phyloP scores from a whole-genome alignment of 2,888 invertebrate genomes.

The Erebia ligea region DNA sequence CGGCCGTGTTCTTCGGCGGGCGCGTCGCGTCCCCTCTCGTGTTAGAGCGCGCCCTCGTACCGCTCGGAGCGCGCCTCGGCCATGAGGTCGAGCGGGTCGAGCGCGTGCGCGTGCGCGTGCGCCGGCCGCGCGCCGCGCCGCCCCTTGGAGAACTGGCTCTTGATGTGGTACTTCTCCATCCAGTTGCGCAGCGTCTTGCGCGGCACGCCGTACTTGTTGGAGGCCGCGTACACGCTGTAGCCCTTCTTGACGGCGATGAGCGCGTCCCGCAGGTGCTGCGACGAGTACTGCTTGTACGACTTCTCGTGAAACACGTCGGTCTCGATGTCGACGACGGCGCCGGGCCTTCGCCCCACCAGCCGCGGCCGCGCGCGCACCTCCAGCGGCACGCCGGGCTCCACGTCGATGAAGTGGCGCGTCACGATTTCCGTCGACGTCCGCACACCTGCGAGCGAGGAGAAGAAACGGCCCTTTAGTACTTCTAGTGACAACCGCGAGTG shows the following conservation, averaged over 20 bases:
- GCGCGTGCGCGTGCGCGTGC: constrained; percentile 63
- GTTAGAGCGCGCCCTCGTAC: neutral
- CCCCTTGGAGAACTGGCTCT: constrained; percentile 80
- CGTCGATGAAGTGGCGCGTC: constrained; percentile 76
- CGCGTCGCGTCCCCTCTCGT: neutral
- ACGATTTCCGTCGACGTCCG: constrained; percentile 77
- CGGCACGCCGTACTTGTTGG: constrained; percentile 81
- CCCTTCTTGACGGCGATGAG: constrained; percentile 80
- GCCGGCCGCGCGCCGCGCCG: constrained; percentile 67
- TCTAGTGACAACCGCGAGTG: neutral
- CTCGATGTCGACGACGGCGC: constrained; percentile 75
- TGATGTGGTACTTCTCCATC: constrained; percentile 83
- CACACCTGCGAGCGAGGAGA: constrained; percentile 78
- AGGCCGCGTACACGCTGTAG: constrained; percentile 81
- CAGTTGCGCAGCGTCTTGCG: constrained; percentile 82
- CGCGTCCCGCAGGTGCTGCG: constrained; percentile 76
- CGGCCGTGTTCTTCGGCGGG: neutral
- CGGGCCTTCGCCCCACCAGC: constrained; percentile 71
- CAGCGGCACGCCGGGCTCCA: constrained; percentile 74
- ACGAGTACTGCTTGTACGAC: constrained; percentile 79
- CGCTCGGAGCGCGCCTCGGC: constrained; percentile 50
- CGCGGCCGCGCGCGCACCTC: constrained; percentile 75
- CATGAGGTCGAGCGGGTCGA: constrained; percentile 73
- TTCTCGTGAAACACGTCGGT: constrained; percentile 79
- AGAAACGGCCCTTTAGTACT: constrained; percentile 63